Conservation (phyloP, 2,888 invertebrate species). For the Sclerodermus sp. region DNA sequence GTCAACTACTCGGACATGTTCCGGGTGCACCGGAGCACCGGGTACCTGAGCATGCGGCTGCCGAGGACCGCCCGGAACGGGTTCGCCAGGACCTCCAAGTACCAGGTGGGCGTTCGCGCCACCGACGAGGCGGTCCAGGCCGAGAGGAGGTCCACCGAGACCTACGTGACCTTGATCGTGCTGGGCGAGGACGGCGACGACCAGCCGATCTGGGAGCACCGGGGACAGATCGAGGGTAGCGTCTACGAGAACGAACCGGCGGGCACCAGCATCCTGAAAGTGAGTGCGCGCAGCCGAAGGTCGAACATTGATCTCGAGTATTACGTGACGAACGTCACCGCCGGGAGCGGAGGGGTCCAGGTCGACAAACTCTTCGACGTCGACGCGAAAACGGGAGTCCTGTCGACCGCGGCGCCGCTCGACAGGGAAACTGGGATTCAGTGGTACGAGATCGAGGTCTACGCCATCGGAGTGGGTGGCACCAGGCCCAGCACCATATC, state of each 20-base stretch:
- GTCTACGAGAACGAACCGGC: slow-evolving; percentile 88
- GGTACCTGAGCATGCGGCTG: slow-evolving; percentile 59
- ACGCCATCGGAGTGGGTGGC: slow-evolving; percentile 77
- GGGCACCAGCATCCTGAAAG: slow-evolving; percentile 81
- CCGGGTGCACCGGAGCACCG: slow-evolving; percentile 78
- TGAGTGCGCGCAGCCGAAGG: slow-evolving; percentile 70
- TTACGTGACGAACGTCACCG: slow-evolving; percentile 85
- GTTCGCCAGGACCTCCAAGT: slow-evolving; percentile 68
- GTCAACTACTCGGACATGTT: slow-evolving; percentile 69
- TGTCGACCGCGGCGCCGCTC: slow-evolving; percentile 81
- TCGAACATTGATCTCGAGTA: slow-evolving; percentile 74
- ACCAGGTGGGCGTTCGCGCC: slow-evolving; percentile 82
- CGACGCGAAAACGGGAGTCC: slow-evolving; percentile 83
- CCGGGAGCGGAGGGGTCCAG: slow-evolving; percentile 68
- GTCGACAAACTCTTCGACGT: slow-evolving; percentile 90
- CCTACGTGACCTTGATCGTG: slow-evolving; percentile 81
- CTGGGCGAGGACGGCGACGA: slow-evolving; percentile 63
- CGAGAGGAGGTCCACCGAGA: slow-evolving; percentile 84
- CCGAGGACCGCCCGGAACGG: slow-evolving; percentile 60
- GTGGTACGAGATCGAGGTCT: slow-evolving; percentile 82
- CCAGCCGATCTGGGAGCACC: slow-evolving; percentile 51
- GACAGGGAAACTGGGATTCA: slow-evolving; percentile 84
- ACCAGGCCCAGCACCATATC: slow-evolving; percentile 71
- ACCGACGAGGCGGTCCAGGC: slow-evolving; percentile 90
- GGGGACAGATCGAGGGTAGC: slow-evolving; percentile 70